Evolutionary conservation across 1,140 invertebrate genomes (phyloP).

Genomic region (Temnothorax nylanderi): DNA sequence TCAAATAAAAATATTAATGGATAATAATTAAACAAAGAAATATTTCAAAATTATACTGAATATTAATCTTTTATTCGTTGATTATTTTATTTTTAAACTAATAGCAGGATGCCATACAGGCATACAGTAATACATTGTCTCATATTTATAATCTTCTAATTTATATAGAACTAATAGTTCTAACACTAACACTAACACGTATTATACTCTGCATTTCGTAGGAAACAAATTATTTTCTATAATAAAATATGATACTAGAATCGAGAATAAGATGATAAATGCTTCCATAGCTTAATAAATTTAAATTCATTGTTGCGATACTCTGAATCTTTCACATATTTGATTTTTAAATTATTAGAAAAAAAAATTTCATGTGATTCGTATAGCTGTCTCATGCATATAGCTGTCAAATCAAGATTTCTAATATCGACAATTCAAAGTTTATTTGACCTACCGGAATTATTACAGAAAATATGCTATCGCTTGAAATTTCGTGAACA

Average conservation of each 20-base stretch:
- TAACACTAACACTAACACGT: background rate
- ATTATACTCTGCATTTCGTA: background rate
- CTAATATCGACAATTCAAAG: background rate
- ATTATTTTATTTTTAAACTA: background rate
- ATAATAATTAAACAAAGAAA: background rate
- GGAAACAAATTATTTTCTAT: background rate
- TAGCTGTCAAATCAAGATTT: background rate
- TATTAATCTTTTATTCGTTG: background rate
- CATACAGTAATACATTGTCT: background rate
- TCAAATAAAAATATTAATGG: background rate
- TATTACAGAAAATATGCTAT: background rate
- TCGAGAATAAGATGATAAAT: background rate
- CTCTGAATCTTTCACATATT: background rate
- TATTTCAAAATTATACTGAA: background rate
- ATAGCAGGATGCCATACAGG: no score
- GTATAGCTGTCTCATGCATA: no score
- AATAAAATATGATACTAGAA: background rate
- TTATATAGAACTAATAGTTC: background rate
- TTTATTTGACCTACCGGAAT: background rate
- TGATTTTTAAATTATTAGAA: no score
- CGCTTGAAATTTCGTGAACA: background rate
- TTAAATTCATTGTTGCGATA: background rate
- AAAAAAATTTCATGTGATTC: background rate
- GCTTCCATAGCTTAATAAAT: background rate
- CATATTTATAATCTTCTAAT: background rate